Evolutionary conservation across 1,140 invertebrate genomes (phyloP).

Genomic region (Leucophenga varia): DNA sequence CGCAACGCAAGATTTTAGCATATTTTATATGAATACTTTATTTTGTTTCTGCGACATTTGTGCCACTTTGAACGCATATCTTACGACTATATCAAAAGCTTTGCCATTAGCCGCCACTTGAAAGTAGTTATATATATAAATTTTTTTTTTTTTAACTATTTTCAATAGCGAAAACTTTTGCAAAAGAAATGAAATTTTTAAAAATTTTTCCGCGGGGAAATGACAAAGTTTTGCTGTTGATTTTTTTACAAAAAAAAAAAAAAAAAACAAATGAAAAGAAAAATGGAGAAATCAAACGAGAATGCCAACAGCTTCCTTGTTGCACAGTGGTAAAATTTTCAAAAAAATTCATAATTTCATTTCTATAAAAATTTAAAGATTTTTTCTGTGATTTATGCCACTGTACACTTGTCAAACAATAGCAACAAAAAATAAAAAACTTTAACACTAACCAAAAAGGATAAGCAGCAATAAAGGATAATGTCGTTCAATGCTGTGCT

Average conservation of each 20-base stretch:
- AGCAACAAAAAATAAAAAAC: no score
- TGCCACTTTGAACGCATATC: slow-evolving; percentile 35
- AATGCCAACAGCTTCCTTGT: no score
- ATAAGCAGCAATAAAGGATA: slow-evolving; percentile 53
- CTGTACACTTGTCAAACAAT: no score
- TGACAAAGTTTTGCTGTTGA: slow-evolving; percentile 49
- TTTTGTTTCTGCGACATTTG: slow-evolving; percentile 38
- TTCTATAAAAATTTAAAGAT: no score
- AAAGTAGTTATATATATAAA: no score
- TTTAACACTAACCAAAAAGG: slow-evolving; percentile 22
- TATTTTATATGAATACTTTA: slow-evolving; percentile 55
- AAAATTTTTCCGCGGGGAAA: slow-evolving; percentile 54
- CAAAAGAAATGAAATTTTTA: slow-evolving; percentile 50
- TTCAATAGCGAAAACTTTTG: slow-evolving; percentile 48
- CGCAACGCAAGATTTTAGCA: slow-evolving; percentile 54
- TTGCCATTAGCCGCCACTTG: background rate
- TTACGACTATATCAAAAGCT: slow-evolving; percentile 37
- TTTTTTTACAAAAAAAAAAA: slow-evolving; percentile 25
- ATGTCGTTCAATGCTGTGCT: slow-evolving; percentile 51
- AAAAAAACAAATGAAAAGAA: no score
- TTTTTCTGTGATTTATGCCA: no score
- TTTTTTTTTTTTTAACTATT: slow-evolving; percentile 48
- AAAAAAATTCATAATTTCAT: no score
- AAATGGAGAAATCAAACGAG: no score
- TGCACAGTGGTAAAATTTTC: no score